A percentile compares a stretch with the other conserved stretches of the same genome.
These are phyloP conservation scores for Drosophila kambysellisi DNA, from an alignment of 2,888 invertebrate genomes.

Conservation along the genomic window DNA sequence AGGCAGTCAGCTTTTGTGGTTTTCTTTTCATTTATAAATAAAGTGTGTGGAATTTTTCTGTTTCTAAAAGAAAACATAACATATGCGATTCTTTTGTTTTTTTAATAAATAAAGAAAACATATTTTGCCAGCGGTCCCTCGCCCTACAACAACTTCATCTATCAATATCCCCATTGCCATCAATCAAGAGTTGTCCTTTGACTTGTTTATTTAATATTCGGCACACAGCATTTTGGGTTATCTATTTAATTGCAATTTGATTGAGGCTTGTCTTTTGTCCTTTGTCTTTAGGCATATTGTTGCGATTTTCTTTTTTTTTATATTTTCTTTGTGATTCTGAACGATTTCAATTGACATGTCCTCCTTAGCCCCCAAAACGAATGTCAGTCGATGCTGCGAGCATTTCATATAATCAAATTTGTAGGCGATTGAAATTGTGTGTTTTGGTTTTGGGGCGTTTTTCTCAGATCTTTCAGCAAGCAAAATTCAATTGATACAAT, in stretches of 20 bases:
- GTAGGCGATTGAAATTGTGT: conserved; percentile 37
- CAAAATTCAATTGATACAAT: conserved; percentile 20
- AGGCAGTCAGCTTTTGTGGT: neutral
- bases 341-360: conserved; percentile 33
- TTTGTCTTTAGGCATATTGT: conserved; percentile 29
- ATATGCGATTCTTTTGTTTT: neutral
- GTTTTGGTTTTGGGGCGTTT: conserved; percentile 47
- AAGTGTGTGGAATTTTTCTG: neutral
- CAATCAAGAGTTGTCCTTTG: conserved; percentile 57
- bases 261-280: conserved; percentile 61
- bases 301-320: conserved; percentile 3
- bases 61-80: neutral
- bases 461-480: conserved; percentile 42
- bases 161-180: conserved; percentile 24
- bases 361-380: conserved; percentile 5
- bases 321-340: conserved; percentile 11
- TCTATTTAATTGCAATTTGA: conserved; percentile 72
- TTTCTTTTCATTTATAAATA: conserved; percentile 41
- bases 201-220: conserved; percentile 64
- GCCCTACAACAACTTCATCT: neutral
- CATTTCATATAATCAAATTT: conserved; percentile 67
- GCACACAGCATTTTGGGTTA: conserved; percentile 39
- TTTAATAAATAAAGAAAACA: conserved; percentile 18
- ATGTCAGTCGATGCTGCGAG: conserved; percentile 58
- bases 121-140: conserved; percentile 4